These are phyloP conservation scores for Suricata suricatta DNA, from an alignment of 2,113 vertebrate species.

Conservation along the genomic window DNA sequence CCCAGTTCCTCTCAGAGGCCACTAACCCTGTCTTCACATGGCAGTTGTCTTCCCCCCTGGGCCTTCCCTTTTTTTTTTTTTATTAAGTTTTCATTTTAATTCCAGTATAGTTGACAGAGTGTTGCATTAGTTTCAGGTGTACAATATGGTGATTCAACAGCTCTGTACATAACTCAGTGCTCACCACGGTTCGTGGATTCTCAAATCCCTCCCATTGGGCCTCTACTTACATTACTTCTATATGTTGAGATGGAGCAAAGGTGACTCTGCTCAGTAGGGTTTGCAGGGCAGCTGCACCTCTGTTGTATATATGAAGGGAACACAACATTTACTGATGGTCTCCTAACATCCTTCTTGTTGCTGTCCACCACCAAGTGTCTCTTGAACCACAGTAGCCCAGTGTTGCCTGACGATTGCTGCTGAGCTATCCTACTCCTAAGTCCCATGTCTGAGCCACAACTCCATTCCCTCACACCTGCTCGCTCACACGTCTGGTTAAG, in stretches of 20 bases:
- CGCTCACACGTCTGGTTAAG: constrained; percentile 16
- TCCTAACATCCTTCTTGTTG: background rate
- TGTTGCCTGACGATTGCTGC: background rate
- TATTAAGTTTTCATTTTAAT: background rate
- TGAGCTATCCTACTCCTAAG: background rate
- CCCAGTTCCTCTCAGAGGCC: background rate
- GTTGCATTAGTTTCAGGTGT: background rate
- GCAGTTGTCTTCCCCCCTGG: background rate
- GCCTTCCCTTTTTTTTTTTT: background rate
- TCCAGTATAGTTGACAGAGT: background rate
- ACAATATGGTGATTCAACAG: background rate
- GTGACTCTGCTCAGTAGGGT: background rate
- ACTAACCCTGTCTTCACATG: background rate
- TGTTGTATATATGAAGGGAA: background rate
- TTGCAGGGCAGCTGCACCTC: background rate
- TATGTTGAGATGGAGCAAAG: background rate
- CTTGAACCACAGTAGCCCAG: background rate
- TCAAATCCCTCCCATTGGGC: background rate
- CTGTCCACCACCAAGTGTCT: background rate
- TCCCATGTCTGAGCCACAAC: background rate
- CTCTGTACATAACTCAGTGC: background rate
- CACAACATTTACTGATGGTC: background rate
- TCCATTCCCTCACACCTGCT: constrained; percentile 6
- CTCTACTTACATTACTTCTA: background rate
- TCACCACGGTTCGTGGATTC: background rate